phyloP scores from a whole-genome alignment of 2,888 invertebrate species.

The Micoletzkya japonica region DNA sequence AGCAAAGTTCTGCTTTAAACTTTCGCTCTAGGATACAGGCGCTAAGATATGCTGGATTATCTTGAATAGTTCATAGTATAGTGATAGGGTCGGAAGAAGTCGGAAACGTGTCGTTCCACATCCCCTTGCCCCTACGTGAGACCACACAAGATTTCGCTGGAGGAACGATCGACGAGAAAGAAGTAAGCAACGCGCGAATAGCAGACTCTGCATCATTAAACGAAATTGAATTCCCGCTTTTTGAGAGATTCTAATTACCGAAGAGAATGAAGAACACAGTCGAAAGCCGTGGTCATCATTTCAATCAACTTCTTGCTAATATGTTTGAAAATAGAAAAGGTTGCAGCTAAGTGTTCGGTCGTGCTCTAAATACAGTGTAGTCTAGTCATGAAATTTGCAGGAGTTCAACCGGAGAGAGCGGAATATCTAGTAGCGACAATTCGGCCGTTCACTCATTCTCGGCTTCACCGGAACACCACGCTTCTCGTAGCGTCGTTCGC shows the following conservation, averaged over 20 bases:
- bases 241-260: no score
- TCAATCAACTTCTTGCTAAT: not conserved
- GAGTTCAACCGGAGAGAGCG: constrained; percentile 21
- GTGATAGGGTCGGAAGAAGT: constrained; percentile 21
- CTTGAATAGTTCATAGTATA: no score
- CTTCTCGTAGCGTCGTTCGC: constrained; percentile 1
- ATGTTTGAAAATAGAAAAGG: not conserved
- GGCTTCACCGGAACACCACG: constrained; percentile 1
- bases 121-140: constrained; percentile 18
- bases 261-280: not conserved
- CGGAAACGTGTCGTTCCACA: constrained; percentile 6
- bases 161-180: constrained; percentile 22
- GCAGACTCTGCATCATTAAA: no score
- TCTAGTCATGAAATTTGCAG: no score
- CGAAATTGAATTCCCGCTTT: no score
- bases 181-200: constrained; percentile 7
- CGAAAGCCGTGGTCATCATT: no score
- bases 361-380: no score
- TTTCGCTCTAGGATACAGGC: no score
- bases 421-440: not conserved
- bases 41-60: no score
- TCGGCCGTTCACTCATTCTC: constrained; percentile 3
- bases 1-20: no score
- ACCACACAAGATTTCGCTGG: constrained; percentile 21
- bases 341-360: not conserved